Conservation (phyloP, 2,888 invertebrate species). For the Steinernema carpocapsae region DNA sequence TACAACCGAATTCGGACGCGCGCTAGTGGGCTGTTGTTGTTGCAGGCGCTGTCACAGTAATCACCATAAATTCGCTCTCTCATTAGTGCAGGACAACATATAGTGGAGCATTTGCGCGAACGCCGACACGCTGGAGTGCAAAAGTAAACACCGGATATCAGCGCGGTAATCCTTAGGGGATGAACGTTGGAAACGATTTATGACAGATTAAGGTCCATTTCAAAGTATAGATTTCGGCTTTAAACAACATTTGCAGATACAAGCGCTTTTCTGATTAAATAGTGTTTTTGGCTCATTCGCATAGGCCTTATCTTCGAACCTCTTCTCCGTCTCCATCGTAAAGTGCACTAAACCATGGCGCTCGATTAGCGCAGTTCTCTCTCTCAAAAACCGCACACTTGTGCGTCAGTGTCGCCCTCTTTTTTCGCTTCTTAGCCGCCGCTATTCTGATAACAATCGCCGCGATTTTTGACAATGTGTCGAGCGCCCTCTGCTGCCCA, state of each 20-base stretch:
- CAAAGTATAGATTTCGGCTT: too few species aligned
- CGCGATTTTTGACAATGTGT: background rate
- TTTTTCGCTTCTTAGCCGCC: background rate
- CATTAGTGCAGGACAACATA: slow-evolving; percentile 10
- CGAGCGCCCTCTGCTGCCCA: background rate
- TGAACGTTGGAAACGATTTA: background rate
- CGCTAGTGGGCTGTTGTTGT: slow-evolving; percentile 8
- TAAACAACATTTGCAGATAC: too few species aligned
- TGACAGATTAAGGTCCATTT: background rate
- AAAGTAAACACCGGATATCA: slow-evolving; percentile 28
- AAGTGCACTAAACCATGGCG: slow-evolving; percentile 11
- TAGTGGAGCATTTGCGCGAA: background rate
- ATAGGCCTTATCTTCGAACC: background rate
- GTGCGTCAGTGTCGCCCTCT: background rate
- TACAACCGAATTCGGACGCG: background rate
- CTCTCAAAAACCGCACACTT: background rate
- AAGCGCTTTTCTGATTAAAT: too few species aligned
- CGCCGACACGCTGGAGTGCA: slow-evolving; percentile 7
- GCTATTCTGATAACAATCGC: slow-evolving; percentile 28
- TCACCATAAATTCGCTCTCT: slow-evolving; percentile 17
- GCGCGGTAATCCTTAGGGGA: background rate
- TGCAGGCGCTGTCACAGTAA: slow-evolving; percentile 5
- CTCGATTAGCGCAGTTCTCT: background rate
- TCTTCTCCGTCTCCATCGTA: background rate
- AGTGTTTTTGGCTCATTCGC: too few species aligned